Evolutionary conservation across 2,113 vertebrate genomes (phyloP).

Genomic region (Hiodon tergisus): DNA sequence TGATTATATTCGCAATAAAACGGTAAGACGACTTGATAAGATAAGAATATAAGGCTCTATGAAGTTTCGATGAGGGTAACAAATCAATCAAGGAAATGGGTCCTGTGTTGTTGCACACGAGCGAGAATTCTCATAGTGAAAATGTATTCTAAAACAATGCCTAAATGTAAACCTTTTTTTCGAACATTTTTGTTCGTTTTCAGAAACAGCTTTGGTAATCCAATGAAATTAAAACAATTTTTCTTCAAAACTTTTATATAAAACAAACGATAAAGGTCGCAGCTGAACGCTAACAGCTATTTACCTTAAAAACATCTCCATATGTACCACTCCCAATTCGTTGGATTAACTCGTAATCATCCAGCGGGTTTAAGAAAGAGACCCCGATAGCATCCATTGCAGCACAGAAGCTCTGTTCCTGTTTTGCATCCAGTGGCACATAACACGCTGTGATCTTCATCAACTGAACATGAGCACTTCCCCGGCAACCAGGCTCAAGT

Average conservation of each 20-base stretch:
- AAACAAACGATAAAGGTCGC: neutral
- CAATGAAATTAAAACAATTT: no score
- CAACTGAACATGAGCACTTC: conserved; percentile 32
- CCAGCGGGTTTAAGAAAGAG: conserved; percentile 61
- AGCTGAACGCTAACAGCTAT: neutral
- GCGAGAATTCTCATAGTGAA: no score
- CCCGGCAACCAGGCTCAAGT: conserved; percentile 21
- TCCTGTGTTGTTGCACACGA: no score
- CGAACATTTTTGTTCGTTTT: no score
- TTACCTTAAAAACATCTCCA: conserved; percentile 71
- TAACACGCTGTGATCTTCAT: neutral
- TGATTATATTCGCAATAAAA: no score
- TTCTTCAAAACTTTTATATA: neutral
- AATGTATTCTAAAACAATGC: no score
- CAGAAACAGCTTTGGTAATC: no score
- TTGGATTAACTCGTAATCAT: conserved; percentile 65
- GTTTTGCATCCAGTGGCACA: conserved; percentile 19
- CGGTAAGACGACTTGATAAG: no score
- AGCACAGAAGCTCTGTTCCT: conserved; percentile 9
- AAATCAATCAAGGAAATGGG: no score
- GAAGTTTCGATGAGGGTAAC: no score
- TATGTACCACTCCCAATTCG: conserved; percentile 69
- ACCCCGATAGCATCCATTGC: conserved; percentile 51
- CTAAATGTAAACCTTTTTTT: no score
- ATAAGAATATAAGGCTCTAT: no score